Base-by-base conservation (phyloP, 2,888 invertebrate genomes). In the Cybosia mesomella region DNA sequence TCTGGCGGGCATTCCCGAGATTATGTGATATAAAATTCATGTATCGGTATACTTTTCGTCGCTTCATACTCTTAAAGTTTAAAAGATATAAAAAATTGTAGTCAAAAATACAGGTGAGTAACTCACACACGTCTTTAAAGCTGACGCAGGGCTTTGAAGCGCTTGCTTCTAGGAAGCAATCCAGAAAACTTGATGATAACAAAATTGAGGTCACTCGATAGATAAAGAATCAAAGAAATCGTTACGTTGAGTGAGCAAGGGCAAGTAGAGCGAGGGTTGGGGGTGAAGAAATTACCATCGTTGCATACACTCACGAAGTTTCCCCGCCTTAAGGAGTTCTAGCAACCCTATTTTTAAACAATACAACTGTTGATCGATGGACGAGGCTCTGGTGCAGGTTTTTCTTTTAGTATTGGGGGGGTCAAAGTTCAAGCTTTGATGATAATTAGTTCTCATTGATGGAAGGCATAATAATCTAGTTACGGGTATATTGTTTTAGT, bases 381-480 rank as follows among this genome's bases (percentile, higher is more conserved):
- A 49, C 8, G n/a, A n/a, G 18, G 49, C 9, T 49, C n/a, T 49
- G 9, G n/a, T 9, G 18, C 18, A 0, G n/a, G 49, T 49, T 49
- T 49, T 18, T 2, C 49, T 49, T 5, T n/a, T 9, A 8, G 9
- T 2, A 2, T 49, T 49, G 8, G 49, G 18, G 5, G 43, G n/a
- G n/a, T n/a, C n/a, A n/a, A n/a, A 49, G 9, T 49, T 49, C 49
- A 43, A 7, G 5, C 43, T 43, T 43, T 49, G n/a, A 49, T 49
- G 49, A 7, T 49, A 49, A 49, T n/a, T 49, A 49, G 49, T 49
- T 49, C 1, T n/a, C n/a, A 18, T 9, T 49, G 18, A n/a, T 49
- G n/a, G 18, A 9, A n/a, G 9, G 34, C 36, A 59, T 74, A 49
- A 49, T n/a, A 49, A 49, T n/a, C n/a, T 49, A n/a, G 49, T 49